A percentile compares a stretch with the other conserved stretches of the same genome.
Conservation (phyloP, 2,113 vertebrate genomes). For the Suricata suricatta region DNA sequence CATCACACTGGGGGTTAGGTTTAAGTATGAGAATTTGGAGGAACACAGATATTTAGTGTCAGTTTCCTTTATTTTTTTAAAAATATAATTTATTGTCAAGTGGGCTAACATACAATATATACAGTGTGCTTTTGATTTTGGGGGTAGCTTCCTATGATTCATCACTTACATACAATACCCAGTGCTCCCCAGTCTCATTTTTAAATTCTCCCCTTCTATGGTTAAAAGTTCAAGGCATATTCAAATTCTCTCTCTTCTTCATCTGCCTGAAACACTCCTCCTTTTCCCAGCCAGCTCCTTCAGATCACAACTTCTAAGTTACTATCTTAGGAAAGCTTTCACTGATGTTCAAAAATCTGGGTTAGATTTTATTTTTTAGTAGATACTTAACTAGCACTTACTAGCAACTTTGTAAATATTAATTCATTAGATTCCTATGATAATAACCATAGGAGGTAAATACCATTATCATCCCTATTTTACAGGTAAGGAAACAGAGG, state of each 20-base stretch:
- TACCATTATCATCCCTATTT: not conserved
- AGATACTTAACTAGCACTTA: not conserved
- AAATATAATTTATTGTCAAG: too few species aligned
- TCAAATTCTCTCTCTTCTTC: not conserved
- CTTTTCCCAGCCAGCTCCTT: not conserved
- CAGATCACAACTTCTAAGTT: not conserved
- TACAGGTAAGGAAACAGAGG: not conserved
- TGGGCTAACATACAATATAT: too few species aligned
- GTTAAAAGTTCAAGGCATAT: not conserved
- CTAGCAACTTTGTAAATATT: not conserved
- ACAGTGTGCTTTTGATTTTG: too few species aligned
- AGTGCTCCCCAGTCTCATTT: not conserved
- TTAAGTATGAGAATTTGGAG: too few species aligned
- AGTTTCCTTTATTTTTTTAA: too few species aligned
- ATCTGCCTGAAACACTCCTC: not conserved
- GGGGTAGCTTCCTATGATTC: too few species aligned
- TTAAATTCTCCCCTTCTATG: not conserved
- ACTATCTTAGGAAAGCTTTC: not conserved
- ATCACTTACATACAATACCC: too few species aligned
- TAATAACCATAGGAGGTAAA: not conserved
- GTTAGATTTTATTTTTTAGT: not conserved
- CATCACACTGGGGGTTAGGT: too few species aligned
- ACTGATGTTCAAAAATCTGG: not conserved
- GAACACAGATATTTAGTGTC: too few species aligned
- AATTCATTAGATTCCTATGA: not conserved